Evolutionary conservation across 2,113 vertebrate genomes (phyloP).

Genomic region (Tachysurus fulvidraco): DNA sequence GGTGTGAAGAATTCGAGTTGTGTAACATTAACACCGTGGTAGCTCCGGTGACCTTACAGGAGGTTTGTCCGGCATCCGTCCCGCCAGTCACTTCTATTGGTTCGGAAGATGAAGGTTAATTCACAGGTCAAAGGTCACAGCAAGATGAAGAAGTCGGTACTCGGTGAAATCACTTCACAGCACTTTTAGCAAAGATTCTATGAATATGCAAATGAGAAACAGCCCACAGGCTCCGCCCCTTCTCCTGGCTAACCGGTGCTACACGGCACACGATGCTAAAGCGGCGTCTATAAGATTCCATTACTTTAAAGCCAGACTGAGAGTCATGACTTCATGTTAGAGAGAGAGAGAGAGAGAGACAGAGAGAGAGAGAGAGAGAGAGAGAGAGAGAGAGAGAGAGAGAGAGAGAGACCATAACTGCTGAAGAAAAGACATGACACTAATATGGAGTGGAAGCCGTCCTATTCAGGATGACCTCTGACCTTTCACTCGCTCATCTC

Average conservation of each 20-base stretch:
- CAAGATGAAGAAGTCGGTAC: background rate
- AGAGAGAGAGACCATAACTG: too few species aligned
- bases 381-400: conserved; percentile 1
- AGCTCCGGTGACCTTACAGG: too few species aligned
- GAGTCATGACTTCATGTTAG: background rate
- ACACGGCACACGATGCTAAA: background rate
- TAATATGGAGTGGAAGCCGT: conserved; percentile 70
- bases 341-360: background rate
- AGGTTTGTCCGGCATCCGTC: background rate
- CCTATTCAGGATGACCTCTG: conserved; percentile 69
- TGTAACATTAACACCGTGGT: too few species aligned
- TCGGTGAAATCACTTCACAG: background rate
- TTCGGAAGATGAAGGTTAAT: background rate
- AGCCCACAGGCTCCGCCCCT: background rate
- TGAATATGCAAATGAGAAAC: background rate
- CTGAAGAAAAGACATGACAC: conserved; percentile 58
- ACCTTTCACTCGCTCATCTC: conserved; percentile 71
- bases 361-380: conserved; percentile 7
- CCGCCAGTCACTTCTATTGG: background rate
- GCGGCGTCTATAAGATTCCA: too few species aligned
- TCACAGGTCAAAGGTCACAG: background rate
- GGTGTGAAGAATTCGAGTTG: too few species aligned
- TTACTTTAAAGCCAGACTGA: background rate
- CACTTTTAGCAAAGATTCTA: background rate
- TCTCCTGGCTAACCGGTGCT: background rate